Evolutionary conservation across 2,888 invertebrate species (phyloP).

Genomic region (Temnothorax rugatulus): DNA sequence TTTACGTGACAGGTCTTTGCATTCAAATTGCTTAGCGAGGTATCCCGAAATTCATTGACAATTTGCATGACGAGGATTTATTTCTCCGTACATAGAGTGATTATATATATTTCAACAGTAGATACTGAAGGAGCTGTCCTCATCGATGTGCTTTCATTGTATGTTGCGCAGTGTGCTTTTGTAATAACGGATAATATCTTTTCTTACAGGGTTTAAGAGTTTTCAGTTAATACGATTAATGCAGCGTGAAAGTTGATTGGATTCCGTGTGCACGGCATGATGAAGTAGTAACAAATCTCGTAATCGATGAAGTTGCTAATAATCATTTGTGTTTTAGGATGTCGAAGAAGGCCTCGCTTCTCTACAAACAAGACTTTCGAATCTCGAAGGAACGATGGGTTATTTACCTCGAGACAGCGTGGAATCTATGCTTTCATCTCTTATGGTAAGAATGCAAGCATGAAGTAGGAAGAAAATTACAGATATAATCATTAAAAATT

Average conservation of each 20-base stretch:
- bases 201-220: slow-evolving; percentile 64
- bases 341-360: slow-evolving; percentile 89
- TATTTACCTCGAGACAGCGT: slow-evolving; percentile 91
- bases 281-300: slow-evolving; percentile 24
- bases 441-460: slow-evolving; percentile 89
- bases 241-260: slow-evolving; percentile 66
- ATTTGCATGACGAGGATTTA: slow-evolving; percentile 24
- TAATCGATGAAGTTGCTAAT: slow-evolving; percentile 44
- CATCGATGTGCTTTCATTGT: slow-evolving; percentile 19
- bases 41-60: slow-evolving; percentile 1
- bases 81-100: background rate
- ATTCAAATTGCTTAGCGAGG: slow-evolving; percentile 31
- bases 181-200: background rate
- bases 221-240: slow-evolving; percentile 78
- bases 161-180: slow-evolving; percentile 22
- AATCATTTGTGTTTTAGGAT: slow-evolving; percentile 78
- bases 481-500: background rate
- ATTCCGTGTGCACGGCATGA: slow-evolving; percentile 75
- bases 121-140: background rate
- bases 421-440: slow-evolving; percentile 90
- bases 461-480: background rate
- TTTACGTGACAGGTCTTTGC: slow-evolving; percentile 56
- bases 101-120: background rate
- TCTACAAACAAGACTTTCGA: slow-evolving; percentile 90
- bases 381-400: slow-evolving; percentile 90